A percentile compares a stretch with the other conserved stretches of the same genome.
Evolutionary conservation across 2,113 vertebrate species (phyloP).

Genomic region (Hiodon alosoides): DNA sequence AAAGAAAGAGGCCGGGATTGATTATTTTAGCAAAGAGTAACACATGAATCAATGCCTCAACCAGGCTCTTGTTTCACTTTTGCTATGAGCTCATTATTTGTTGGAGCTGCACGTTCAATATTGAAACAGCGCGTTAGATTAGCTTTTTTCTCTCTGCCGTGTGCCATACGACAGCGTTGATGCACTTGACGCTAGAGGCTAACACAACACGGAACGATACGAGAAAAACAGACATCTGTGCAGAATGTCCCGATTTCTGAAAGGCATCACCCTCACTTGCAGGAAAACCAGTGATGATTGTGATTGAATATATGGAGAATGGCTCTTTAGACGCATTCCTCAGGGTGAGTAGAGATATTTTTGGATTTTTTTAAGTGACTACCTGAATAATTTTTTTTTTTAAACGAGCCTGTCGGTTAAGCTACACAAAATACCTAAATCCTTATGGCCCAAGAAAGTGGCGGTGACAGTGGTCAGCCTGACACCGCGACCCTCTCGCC

Average conservation of each 20-base stretch:
- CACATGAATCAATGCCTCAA: not conserved
- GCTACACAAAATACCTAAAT: no score
- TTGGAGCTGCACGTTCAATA: not conserved
- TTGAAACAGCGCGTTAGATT: not conserved
- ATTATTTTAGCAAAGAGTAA: not conserved
- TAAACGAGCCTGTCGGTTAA: no score
- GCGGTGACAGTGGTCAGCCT: not conserved
- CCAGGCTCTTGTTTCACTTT: not conserved
- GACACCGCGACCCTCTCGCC: conserved; percentile 22
- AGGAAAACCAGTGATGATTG: conserved; percentile 98
- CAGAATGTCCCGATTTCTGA: conserved; percentile 41
- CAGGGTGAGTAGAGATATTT: conserved; percentile 71
- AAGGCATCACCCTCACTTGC: conserved; percentile 24
- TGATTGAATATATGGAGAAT: conserved; percentile 99
- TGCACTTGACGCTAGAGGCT: not conserved
- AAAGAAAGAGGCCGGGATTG: not conserved
- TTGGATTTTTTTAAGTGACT: not conserved
- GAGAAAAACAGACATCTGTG: not conserved
- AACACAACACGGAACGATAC: not conserved
- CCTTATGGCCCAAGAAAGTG: no score
- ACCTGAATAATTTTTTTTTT: not conserved
- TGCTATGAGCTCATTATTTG: conserved; percentile 1
- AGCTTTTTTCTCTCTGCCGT: not conserved
- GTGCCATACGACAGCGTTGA: not conserved
- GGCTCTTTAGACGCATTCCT: conserved; percentile 95